phyloP scores from a whole-genome alignment of 1,140 invertebrate genomes.

The Drosophila pandora region DNA sequence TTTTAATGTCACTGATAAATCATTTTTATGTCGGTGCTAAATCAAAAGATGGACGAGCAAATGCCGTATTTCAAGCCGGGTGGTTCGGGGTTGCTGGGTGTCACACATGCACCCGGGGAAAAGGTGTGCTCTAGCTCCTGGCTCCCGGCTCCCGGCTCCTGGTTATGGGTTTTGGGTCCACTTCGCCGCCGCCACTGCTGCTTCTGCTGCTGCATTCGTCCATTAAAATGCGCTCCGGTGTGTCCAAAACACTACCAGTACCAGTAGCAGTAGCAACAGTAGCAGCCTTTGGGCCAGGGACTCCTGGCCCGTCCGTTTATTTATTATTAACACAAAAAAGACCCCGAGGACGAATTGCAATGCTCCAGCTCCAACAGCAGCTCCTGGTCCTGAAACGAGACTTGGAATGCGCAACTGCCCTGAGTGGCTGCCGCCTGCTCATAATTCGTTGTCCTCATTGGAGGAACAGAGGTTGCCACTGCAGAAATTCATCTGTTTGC shows the following conservation, averaged over 20 bases:
- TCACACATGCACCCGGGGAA: conserved; percentile 57
- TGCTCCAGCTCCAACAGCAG: conserved; percentile 8
- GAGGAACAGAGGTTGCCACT: conserved; percentile 38
- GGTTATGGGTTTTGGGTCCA: conserved; percentile 20
- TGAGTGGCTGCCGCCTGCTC: conserved; percentile 62
- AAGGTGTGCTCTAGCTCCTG: conserved; percentile 36
- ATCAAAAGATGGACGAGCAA: conserved; percentile 83
- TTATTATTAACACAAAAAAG: conserved; percentile 82
- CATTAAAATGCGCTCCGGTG: conserved; percentile 79
- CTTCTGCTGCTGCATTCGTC: conserved; percentile 59
- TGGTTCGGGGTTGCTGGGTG: conserved; percentile 26
- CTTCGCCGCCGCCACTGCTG: conserved; percentile 16
- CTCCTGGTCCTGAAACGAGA: conserved; percentile 7
- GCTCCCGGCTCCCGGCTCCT: conserved; percentile 7
- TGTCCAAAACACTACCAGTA: conserved; percentile 74
- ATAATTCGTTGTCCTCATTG: conserved; percentile 69
- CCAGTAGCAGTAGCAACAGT: conserved; percentile 10
- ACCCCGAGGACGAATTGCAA: conserved; percentile 78
- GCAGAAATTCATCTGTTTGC: conserved; percentile 80
- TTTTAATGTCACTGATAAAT: conserved; percentile 84
- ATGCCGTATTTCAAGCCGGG: conserved; percentile 74
- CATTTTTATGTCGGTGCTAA: conserved; percentile 84
- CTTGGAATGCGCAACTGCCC: conserved; percentile 54
- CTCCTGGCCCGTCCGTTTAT: conserved; percentile 69
- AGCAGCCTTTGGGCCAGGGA: background rate